Conservation (phyloP, 35 echinoderm and acorn worm genomes). For the Apostichopus japonicus region DNA sequence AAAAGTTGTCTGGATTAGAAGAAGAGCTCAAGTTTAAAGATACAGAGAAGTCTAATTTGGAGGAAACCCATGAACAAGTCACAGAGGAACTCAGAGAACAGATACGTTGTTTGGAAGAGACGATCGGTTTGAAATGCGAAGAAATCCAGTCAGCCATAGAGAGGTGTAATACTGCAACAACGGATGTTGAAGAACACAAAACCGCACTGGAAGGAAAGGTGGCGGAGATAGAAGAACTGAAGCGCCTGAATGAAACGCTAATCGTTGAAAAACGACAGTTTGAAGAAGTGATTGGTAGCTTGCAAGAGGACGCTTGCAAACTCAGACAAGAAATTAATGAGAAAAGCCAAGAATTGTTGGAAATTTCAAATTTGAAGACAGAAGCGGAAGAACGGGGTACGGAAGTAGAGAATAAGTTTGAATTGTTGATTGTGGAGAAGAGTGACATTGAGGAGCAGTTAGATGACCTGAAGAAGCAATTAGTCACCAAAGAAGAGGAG, state of each 20-base stretch:
- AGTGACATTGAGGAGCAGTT: constrained; percentile 44
- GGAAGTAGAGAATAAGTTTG: constrained; percentile 42
- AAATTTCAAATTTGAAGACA: constrained; percentile 22
- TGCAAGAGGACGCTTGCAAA: constrained; percentile 16
- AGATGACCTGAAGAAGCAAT: constrained; percentile 1
- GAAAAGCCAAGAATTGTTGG: constrained; percentile 1
- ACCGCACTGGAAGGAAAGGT: constrained; percentile 4
- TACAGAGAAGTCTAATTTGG: background rate
- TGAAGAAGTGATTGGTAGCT: background rate
- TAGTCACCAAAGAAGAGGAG: constrained; percentile 12
- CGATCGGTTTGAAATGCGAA: background rate
- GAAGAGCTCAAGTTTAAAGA: background rate
- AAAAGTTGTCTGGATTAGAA: constrained; percentile 1
- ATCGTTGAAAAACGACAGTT: background rate
- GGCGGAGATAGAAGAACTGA: constrained; percentile 22
- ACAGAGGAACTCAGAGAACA: background rate
- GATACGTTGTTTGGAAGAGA: constrained; percentile 2
- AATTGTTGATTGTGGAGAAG: constrained; percentile 45
- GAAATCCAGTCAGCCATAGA: constrained; percentile 1
- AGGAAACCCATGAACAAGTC: background rate
- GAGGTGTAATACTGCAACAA: background rate
- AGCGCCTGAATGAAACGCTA: background rate
- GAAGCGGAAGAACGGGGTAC: constrained; percentile 33
- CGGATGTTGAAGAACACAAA: background rate
- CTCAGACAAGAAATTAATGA: constrained; percentile 1